These are phyloP conservation scores for Masnerella sp. DNA, from an alignment of 2,888 invertebrate species.

Conservation along the genomic window DNA sequence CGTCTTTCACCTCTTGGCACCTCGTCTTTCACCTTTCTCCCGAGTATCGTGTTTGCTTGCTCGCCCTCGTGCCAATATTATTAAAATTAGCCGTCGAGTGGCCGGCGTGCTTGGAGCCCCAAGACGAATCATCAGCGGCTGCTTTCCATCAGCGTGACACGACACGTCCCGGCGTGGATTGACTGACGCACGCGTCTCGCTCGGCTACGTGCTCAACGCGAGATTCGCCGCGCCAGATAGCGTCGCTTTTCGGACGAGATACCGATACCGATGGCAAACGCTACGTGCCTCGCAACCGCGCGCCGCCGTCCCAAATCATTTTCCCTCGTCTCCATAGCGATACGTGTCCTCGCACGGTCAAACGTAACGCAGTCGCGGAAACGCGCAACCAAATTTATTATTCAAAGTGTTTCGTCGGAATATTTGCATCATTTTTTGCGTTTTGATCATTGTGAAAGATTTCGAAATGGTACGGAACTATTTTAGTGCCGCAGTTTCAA, in stretches of 20 bases:
- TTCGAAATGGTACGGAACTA: too few relatives aligned
- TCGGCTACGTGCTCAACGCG: slow-evolving; percentile 47
- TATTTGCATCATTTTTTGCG: too few relatives aligned
- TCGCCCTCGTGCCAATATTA: slow-evolving; percentile 58
- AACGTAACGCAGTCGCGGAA: background rate
- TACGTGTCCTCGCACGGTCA: too few relatives aligned
- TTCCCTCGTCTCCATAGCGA: too few relatives aligned
- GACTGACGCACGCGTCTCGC: slow-evolving; percentile 58
- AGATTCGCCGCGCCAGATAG: slow-evolving; percentile 36
- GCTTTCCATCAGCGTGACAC: slow-evolving; percentile 57
- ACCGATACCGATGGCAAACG: slow-evolving; percentile 38
- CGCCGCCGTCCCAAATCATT: background rate
- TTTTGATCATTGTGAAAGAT: too few relatives aligned
- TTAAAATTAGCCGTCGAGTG: slow-evolving; percentile 64
- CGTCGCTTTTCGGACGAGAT: slow-evolving; percentile 39
- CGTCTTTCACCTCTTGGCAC: slow-evolving; percentile 53
- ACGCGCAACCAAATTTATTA: too few relatives aligned
- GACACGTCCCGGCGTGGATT: slow-evolving; percentile 52
- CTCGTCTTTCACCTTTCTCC: slow-evolving; percentile 22
- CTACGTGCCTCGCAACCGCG: slow-evolving; percentile 32
- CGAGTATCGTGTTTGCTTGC: slow-evolving; percentile 36
- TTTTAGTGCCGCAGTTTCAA: too few relatives aligned
- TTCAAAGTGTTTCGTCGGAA: too few relatives aligned
- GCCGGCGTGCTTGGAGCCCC: slow-evolving; percentile 24
- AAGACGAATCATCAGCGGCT: slow-evolving; percentile 56